Evolutionary conservation across 2,888 invertebrate species (phyloP).

Genomic region (Blastobasis adustella): DNA sequence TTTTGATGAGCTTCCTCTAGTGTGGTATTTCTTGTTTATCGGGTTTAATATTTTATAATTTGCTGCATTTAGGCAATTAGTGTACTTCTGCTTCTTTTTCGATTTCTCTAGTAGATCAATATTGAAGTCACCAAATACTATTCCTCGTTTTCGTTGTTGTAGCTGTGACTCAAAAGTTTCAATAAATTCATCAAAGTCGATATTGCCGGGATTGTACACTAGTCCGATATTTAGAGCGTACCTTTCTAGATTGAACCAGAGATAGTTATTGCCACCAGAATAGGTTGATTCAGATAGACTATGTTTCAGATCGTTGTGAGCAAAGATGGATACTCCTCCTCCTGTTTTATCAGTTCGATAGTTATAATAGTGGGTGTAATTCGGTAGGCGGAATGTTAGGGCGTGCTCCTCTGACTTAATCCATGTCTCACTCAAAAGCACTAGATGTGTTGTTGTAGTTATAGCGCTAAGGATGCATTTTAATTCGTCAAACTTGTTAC

Average conservation of each 20-base stretch:
- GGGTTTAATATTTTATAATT: slow-evolving; percentile 15
- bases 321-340: slow-evolving; percentile 10
- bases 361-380: slow-evolving; percentile 12
- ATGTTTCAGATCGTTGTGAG: slow-evolving; percentile 11
- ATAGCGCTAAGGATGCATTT: slow-evolving; percentile 2
- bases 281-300: slow-evolving; percentile 4
- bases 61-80: neutral
- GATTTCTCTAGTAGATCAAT: slow-evolving; percentile 1
- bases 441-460: slow-evolving; percentile 3
- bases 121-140: slow-evolving; percentile 7
- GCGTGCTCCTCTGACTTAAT: slow-evolving; percentile 3
- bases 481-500: slow-evolving; percentile 3
- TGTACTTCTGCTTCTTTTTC: neutral
- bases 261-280: slow-evolving; percentile 7
- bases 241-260: slow-evolving; percentile 11
- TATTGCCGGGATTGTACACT: slow-evolving; percentile 11
- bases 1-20: slow-evolving; percentile 11
- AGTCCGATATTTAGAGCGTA: slow-evolving; percentile 7
- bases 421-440: slow-evolving; percentile 3
- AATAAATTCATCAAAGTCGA: slow-evolving; percentile 1
- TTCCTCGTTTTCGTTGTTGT: neutral
- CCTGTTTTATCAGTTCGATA: slow-evolving; percentile 3
- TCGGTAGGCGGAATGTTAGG: neutral
- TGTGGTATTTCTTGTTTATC: slow-evolving; percentile 12
- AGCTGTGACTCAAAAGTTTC: slow-evolving; percentile 2